Conservation (phyloP, 2,888 invertebrate species). For the Nymphalis c-album region DNA sequence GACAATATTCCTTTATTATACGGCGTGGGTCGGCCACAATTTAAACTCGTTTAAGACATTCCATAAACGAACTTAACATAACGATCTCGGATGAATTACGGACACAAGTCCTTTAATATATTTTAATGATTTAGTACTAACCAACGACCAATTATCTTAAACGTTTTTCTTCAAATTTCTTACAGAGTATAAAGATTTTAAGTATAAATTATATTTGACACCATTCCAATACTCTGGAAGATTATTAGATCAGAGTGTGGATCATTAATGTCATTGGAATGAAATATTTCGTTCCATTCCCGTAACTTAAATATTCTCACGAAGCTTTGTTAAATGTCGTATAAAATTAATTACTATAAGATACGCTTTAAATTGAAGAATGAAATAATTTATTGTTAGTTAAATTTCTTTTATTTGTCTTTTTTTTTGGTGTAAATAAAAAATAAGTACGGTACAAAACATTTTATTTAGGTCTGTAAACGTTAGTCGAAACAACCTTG, state of each 20-base stretch:
- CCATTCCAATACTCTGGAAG: constrained; percentile 35
- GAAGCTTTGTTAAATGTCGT: constrained; percentile 39
- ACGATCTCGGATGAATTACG: constrained; percentile 32
- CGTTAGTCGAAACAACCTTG: constrained; percentile 7
- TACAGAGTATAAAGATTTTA: neutral
- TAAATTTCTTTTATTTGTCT: too few relatives aligned
- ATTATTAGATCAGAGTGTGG: constrained; percentile 49
- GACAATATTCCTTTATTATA: constrained; percentile 52
- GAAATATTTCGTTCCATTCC: constrained; percentile 53
- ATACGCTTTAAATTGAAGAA: constrained; percentile 22
- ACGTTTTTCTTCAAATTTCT: constrained; percentile 16
- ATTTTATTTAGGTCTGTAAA: neutral
- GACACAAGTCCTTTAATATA: constrained; percentile 30
- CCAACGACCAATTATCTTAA: constrained; percentile 3
- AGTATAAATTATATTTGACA: constrained; percentile 24
- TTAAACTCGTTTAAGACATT: constrained; percentile 39
- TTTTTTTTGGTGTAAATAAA: neutral
- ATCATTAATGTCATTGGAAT: constrained; percentile 56
- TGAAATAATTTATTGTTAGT: too few relatives aligned
- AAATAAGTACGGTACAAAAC: neutral
- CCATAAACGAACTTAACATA: constrained; percentile 39
- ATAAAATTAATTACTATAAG: constrained; percentile 32
- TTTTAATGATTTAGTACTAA: constrained; percentile 11
- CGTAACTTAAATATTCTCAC: constrained; percentile 51
- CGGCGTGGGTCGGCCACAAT: constrained; percentile 47